Percentiles rank a stretch among this genome's conserved stretches.
These are phyloP conservation scores for Tychaedon coryphoeus DNA, from an alignment of 2,113 vertebrate species.

Conservation along the genomic window DNA sequence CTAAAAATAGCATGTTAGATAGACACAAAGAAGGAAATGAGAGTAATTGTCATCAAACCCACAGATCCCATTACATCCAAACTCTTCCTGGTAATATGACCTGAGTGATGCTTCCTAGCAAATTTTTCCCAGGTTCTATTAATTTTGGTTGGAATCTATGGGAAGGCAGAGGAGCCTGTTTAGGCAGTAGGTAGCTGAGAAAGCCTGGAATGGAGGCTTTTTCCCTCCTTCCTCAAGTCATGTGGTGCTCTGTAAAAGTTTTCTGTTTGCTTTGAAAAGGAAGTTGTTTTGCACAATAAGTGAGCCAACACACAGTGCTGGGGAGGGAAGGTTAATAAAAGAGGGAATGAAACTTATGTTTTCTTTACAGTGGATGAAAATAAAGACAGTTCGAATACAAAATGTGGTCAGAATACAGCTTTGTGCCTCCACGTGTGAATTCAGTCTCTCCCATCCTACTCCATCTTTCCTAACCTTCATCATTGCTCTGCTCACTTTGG, in stretches of 20 bases:
- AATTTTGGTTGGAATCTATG: neutral
- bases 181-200: neutral
- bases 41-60: neutral
- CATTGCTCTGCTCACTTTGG: neutral
- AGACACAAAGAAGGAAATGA: neutral
- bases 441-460: neutral
- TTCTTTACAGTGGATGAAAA: neutral
- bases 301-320: neutral
- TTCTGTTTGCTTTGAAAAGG: neutral
- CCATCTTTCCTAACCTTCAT: neutral
- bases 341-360: neutral
- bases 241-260: neutral
- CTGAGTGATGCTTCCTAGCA: neutral
- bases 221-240: neutral
- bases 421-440: neutral
- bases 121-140: neutral
- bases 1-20: neutral
- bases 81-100: neutral
- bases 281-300: fast-evolving
- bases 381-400: neutral
- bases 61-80: neutral
- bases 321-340: neutral
- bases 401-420: neutral
- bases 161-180: neutral
- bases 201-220: neutral